These are phyloP conservation scores for Heliconius hortense DNA, from an alignment of 2,888 invertebrate species.

Conservation along the genomic window DNA sequence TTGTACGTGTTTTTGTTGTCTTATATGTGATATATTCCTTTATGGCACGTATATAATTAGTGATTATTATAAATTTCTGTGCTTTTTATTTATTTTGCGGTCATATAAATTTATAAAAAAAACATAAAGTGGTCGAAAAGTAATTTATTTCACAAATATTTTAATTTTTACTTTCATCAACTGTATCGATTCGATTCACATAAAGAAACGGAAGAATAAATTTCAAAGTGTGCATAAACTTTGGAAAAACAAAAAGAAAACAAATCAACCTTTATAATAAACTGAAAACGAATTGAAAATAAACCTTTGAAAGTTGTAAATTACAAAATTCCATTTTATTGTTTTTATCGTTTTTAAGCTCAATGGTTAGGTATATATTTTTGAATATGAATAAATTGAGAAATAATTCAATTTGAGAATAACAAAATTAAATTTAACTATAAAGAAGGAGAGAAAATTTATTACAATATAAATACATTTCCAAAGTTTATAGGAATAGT, in stretches of 20 bases:
- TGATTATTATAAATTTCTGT: neutral
- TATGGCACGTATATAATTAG: too few species aligned
- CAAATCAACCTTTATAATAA: too few species aligned
- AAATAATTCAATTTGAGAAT: neutral
- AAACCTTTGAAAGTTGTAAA: neutral
- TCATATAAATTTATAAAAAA: too few species aligned
- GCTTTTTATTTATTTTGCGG: too few species aligned
- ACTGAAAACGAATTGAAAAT: too few species aligned
- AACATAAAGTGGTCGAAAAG: too few species aligned
- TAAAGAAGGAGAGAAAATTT: too few species aligned
- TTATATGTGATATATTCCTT: neutral
- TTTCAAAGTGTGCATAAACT: neutral
- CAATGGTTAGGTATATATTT: neutral
- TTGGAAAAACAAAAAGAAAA: neutral
- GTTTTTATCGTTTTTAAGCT: neutral
- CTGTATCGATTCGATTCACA: neutral
- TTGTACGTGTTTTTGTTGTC: slow-evolving; percentile 11
- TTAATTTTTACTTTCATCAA: neutral
- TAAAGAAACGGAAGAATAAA: neutral
- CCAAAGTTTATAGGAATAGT: too few species aligned
- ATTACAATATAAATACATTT: too few species aligned
- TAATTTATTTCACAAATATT: neutral
- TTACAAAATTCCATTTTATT: neutral
- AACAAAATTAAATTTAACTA: too few species aligned
- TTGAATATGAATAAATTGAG: neutral